Base-by-base conservation (phyloP, 2,888 invertebrate species). In the Amblyteles armatorius region DNA sequence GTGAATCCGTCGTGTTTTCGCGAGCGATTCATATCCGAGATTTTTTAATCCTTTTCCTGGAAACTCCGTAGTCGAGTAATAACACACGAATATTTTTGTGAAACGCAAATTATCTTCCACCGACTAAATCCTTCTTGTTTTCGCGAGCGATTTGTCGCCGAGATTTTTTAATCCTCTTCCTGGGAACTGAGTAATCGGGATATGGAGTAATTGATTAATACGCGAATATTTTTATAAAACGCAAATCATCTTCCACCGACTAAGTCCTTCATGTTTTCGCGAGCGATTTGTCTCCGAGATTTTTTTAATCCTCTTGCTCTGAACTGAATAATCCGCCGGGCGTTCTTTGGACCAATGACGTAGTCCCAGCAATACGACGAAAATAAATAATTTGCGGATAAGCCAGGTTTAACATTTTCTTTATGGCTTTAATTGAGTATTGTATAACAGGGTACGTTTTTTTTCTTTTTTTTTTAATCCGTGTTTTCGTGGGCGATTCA, bases 351-450 rank as follows among this genome's bases (percentile, higher is more conserved):
- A 36, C 36, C 36, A 9, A 36, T 9, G 7, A 9, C 6, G 0
- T 6, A 36, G 36, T 0, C 22, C 26, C 3, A 57, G 9, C 9
- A 22, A 36, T 16, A 13, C 11, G 13, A 67, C n/a, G 11, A 9
- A 52, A 65, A 22, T 63, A 40, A 29, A 26, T 16, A 22, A 50
- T 29, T 4, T 50, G 26, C 5, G 29, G 68, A 48, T 68, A 74
- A 81, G 44, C 50, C 69, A 82, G 22, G 29, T 76, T 65, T 69
- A 76, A 60, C 40, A 33, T 29, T 73, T 65, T 19, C 48, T 36
- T 36, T 29, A 2, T 68, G 48, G 19, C 33, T 67, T 69, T 63
- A 78, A 78, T 52, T 71, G 63, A 77, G 33, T 82, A 26, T 26
- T 26, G 26, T 26, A 26, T 26, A 26, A 26, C 26, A 1, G 26